Evolutionary conservation across 1,140 invertebrate genomes (phyloP).

Genomic region (Babylonia areolata): DNA sequence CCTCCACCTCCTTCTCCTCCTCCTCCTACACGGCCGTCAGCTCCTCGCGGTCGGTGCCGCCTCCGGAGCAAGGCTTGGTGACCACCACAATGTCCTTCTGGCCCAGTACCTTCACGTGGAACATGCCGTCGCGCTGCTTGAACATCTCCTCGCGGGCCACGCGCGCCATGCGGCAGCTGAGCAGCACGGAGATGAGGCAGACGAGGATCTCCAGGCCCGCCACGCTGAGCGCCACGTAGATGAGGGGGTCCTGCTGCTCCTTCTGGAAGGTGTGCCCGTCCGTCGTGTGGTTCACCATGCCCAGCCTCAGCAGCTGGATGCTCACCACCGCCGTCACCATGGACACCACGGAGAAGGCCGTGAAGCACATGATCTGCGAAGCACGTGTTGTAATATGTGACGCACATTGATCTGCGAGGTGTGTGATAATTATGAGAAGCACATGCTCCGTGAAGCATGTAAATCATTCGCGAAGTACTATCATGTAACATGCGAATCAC

Average conservation of each 20-base stretch:
- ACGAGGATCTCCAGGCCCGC: constrained; percentile 73
- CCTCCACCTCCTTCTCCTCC: neutral
- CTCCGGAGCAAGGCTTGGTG: constrained; percentile 52
- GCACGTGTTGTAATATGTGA: too few relatives aligned
- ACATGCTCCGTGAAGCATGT: too few relatives aligned
- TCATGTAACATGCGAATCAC: too few relatives aligned
- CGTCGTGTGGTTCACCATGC: constrained; percentile 76
- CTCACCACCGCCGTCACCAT: constrained; percentile 75
- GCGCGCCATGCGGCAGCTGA: constrained; percentile 74
- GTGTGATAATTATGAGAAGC: too few relatives aligned
- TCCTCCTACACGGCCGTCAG: constrained; percentile 41
- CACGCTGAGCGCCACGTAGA: constrained; percentile 72
- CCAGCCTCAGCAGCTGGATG: constrained; percentile 76
- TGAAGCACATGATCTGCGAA: constrained; percentile 77
- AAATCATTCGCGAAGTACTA: too few relatives aligned
- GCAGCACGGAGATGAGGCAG: constrained; percentile 71
- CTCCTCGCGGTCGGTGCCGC: constrained; percentile 48
- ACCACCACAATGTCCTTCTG: constrained; percentile 71
- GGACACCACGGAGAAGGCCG: constrained; percentile 75
- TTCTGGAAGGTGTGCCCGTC: constrained; percentile 76
- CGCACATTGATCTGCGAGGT: too few relatives aligned
- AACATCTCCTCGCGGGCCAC: constrained; percentile 74
- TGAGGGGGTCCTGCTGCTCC: constrained; percentile 71
- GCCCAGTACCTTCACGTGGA: constrained; percentile 75
- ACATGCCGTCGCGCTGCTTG: constrained; percentile 75